Percentiles rank a stretch among this genome's conserved stretches.
These are phyloP conservation scores for Phragmatobia fuliginosa DNA, from an alignment of 2,888 invertebrate species.

Conservation along the genomic window DNA sequence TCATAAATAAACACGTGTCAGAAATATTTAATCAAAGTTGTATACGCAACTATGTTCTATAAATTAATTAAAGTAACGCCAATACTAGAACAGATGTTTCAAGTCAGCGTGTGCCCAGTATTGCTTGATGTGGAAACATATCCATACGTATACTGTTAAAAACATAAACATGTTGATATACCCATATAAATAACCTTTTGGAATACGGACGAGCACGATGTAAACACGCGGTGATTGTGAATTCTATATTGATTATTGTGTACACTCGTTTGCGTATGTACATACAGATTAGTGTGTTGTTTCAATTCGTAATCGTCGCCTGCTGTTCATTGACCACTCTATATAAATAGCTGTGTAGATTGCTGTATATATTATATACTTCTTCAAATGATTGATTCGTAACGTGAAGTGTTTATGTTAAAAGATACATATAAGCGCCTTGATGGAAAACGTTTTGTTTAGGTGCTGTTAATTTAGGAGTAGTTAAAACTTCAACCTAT, in stretches of 20 bases:
- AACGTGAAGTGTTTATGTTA: neutral
- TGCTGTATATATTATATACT: neutral
- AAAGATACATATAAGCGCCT: neutral
- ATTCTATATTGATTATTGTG: slow-evolving; percentile 30
- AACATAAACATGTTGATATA: slow-evolving; percentile 20
- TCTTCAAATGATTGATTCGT: neutral
- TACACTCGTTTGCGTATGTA: slow-evolving; percentile 25
- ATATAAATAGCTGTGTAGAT: slow-evolving; percentile 17
- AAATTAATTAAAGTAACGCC: slow-evolving; percentile 42
- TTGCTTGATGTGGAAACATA: slow-evolving; percentile 10
- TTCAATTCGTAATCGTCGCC: slow-evolving; percentile 43
- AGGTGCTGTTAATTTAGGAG: neutral
- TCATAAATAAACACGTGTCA: slow-evolving; percentile 24
- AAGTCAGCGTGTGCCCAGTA: slow-evolving; percentile 29
- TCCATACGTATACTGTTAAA: slow-evolving; percentile 2
- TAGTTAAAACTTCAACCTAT: no score
- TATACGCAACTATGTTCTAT: slow-evolving; percentile 35
- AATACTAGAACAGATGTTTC: slow-evolving; percentile 38
- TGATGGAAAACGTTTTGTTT: neutral
- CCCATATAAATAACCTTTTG: slow-evolving; percentile 43
- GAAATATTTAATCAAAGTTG: slow-evolving; percentile 36
- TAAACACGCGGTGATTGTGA: slow-evolving; percentile 51
- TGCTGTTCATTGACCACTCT: slow-evolving; percentile 51
- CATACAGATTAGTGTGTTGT: slow-evolving; percentile 33
- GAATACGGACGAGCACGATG: slow-evolving; percentile 49